These are phyloP conservation scores for Palloptera scutellata DNA, from an alignment of 2,888 invertebrate species.

Conservation along the genomic window DNA sequence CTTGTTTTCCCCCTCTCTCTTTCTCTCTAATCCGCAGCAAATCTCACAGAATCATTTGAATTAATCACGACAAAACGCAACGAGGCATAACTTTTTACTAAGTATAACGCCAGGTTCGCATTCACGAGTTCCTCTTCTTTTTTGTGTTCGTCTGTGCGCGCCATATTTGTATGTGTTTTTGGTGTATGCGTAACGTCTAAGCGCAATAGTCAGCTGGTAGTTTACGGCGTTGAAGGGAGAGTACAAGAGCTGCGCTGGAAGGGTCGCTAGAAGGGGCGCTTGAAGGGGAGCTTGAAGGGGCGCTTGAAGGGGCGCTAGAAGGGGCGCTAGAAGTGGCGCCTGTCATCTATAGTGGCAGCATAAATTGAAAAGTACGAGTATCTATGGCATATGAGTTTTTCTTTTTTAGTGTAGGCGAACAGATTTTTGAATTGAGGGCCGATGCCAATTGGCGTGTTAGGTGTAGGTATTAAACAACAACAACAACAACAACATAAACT, in stretches of 20 bases:
- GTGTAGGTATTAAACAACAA: neutral
- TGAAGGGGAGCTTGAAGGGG: slow-evolving; percentile 9
- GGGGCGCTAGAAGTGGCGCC: neutral
- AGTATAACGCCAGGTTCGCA: slow-evolving; percentile 28
- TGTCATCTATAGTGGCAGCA: neutral
- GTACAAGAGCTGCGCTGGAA: neutral
- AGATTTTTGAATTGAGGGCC: neutral
- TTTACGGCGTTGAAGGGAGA: no score
- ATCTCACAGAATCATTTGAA: slow-evolving; percentile 24
- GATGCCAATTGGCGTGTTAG: slow-evolving; percentile 15
- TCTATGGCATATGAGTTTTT: neutral
- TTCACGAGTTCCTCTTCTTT: neutral
- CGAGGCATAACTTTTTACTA: slow-evolving; percentile 37
- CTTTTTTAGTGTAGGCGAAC: neutral
- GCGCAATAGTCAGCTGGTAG: no score
- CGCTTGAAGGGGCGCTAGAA: neutral
- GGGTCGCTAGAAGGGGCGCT: neutral
- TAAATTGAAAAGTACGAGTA: slow-evolving; percentile 26
- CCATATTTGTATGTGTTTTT: neutral
- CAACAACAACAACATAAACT: neutral
- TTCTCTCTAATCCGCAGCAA: slow-evolving; percentile 21
- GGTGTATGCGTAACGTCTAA: no score
- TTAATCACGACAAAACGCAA: slow-evolving; percentile 40
- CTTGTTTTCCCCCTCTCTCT: neutral
- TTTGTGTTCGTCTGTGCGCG: neutral